A percentile compares a stretch with the other conserved stretches of the same genome.
Evolutionary conservation across 2,888 invertebrate genomes (phyloP).

Genomic region (Heteromurus nitidus): DNA sequence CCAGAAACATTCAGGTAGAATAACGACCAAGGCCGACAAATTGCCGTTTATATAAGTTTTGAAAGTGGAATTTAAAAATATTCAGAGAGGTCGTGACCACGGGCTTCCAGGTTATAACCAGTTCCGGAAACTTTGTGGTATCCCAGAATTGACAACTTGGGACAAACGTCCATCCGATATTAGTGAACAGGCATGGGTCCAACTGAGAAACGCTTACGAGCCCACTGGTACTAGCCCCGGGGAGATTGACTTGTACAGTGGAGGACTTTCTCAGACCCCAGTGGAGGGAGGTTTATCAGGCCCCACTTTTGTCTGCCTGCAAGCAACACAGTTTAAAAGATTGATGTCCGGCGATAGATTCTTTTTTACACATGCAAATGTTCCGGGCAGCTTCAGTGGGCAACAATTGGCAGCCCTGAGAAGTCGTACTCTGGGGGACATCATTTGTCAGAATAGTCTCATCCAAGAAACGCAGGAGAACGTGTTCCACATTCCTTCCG

Average conservation of each 20-base stretch:
- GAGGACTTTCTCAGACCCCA: slow-evolving; percentile 87
- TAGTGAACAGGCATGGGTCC: slow-evolving; percentile 63
- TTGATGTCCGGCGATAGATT: slow-evolving; percentile 71
- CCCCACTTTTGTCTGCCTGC: slow-evolving; percentile 89
- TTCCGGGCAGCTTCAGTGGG: slow-evolving; percentile 59
- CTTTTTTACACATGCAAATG: slow-evolving; percentile 70
- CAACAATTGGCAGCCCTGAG: slow-evolving; percentile 62
- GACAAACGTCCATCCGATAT: slow-evolving; percentile 64
- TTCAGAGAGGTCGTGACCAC: slow-evolving; percentile 68
- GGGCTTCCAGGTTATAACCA: slow-evolving; percentile 64
- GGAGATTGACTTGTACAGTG: slow-evolving; percentile 90
- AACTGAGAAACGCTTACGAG: slow-evolving; percentile 60
- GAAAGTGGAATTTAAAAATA: not conserved
- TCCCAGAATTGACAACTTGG: slow-evolving; percentile 63
- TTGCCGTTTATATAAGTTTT: not conserved
- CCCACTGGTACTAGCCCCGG: slow-evolving; percentile 54
- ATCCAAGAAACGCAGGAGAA: slow-evolving; percentile 61
- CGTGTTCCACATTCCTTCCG: slow-evolving; percentile 60
- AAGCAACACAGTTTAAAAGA: slow-evolving; percentile 76
- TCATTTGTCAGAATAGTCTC: slow-evolving; percentile 70
- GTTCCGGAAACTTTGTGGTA: slow-evolving; percentile 64
- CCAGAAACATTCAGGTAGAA: slow-evolving; percentile 60
- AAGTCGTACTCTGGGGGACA: slow-evolving; percentile 66
- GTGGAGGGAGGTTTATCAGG: slow-evolving; percentile 89
- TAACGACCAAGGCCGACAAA: not conserved